A percentile compares a stretch with the other conserved stretches of the same genome.
Conservation (phyloP, 2,888 invertebrate species). For the Sinelater perroti region DNA sequence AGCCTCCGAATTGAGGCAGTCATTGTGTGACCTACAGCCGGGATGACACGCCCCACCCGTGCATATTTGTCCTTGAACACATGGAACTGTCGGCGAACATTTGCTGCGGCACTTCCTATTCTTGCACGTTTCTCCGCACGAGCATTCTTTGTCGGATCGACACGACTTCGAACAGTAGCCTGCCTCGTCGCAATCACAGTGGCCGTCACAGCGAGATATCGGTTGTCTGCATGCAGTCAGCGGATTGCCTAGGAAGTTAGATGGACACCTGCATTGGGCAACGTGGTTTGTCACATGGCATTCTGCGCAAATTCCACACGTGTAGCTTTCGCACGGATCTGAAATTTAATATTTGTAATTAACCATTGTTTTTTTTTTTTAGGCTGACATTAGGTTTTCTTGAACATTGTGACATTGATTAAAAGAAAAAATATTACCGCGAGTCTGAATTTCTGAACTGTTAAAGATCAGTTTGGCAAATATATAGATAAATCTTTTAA, state of each 20-base stretch:
- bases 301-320: slow-evolving; percentile 84
- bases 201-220: slow-evolving; percentile 75
- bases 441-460: no score
- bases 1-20: slow-evolving; percentile 80
- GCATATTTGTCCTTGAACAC: slow-evolving; percentile 80
- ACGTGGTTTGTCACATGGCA: slow-evolving; percentile 86
- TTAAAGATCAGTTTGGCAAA: no score
- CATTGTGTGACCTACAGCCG: slow-evolving; percentile 81
- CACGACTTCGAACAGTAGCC: slow-evolving; percentile 83
- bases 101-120: slow-evolving; percentile 76
- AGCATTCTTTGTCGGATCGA: slow-evolving; percentile 71
- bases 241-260: slow-evolving; percentile 84
- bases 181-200: slow-evolving; percentile 82
- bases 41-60: slow-evolving; percentile 75
- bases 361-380: no score
- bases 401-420: no score
- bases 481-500: no score
- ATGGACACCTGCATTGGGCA: slow-evolving; percentile 85
- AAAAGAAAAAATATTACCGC: no score
- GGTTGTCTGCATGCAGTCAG: slow-evolving; percentile 79
- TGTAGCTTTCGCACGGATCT: slow-evolving; percentile 81
- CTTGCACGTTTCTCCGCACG: slow-evolving; percentile 83
- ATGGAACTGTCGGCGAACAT: slow-evolving; percentile 75
- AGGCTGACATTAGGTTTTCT: no score
- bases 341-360: no score